Evolutionary conservation across 2,113 vertebrate species (phyloP).

Genomic region (Rousettus leschenaultii): DNA sequence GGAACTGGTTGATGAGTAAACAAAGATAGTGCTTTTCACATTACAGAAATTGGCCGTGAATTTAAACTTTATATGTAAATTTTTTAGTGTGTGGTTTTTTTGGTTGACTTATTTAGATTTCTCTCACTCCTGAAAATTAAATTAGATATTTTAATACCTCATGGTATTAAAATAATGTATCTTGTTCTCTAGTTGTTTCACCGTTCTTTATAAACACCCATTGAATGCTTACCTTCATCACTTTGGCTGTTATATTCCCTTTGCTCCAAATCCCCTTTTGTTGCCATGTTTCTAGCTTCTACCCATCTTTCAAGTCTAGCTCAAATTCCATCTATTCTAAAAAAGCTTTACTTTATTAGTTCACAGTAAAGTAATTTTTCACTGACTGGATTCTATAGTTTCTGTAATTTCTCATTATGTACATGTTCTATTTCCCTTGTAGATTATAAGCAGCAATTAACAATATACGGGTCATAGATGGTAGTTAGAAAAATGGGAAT

Average conservation of each 20-base stretch:
- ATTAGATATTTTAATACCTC: neutral
- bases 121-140: neutral
- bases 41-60: neutral
- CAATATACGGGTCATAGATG: neutral
- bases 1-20: neutral
- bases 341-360: neutral
- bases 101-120: neutral
- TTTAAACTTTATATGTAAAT: neutral
- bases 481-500: neutral
- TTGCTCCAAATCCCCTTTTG: neutral
- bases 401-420: neutral
- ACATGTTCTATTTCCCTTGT: neutral
- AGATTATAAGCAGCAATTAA: neutral
- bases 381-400: neutral
- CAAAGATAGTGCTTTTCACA: neutral
- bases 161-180: neutral
- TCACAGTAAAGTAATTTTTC: neutral
- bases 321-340: neutral
- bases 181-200: neutral
- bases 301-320: neutral
- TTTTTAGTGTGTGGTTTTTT: neutral
- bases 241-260: neutral
- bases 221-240: neutral
- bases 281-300: neutral
- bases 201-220: neutral